phyloP scores from a whole-genome alignment of 2,797 vertebrate species.

The Emydoidea blandingii region DNA sequence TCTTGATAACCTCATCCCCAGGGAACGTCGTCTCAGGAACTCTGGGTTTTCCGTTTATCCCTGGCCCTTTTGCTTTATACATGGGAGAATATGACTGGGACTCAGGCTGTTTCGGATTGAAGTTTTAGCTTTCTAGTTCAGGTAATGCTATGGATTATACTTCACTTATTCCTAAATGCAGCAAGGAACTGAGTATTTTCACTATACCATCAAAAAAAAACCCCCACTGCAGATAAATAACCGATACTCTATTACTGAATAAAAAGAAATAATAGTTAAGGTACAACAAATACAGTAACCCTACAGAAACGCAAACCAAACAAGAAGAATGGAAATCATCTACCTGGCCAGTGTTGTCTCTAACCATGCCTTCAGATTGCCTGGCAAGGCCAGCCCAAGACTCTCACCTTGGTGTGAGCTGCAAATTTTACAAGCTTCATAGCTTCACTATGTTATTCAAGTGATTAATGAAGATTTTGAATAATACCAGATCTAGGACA shows the following conservation, averaged over 20 bases:
- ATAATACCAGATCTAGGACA: neutral
- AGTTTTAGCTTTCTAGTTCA: conserved; percentile 46
- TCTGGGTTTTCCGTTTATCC: neutral
- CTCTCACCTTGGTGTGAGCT: neutral
- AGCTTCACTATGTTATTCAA: neutral
- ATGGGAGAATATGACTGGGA: neutral
- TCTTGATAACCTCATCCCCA: neutral
- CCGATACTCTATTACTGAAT: conserved; percentile 30
- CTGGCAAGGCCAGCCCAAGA: neutral
- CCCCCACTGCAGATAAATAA: conserved; percentile 42
- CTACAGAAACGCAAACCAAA: conserved; percentile 55
- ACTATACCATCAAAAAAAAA: conserved; percentile 20
- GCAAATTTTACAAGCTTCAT: neutral
- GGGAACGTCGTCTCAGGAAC: neutral
- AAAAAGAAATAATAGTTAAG: conserved; percentile 56
- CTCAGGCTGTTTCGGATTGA: neutral
- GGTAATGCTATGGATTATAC: neutral
- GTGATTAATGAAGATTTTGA: neutral
- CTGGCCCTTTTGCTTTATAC: neutral
- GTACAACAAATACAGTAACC: conserved; percentile 59
- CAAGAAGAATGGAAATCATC: conserved; percentile 53
- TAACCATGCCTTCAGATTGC: neutral
- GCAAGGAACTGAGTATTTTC: neutral
- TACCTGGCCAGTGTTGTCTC: conserved; percentile 22
- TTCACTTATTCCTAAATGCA: neutral